These are phyloP conservation scores for Tachina grossa DNA, from an alignment of 2,888 invertebrate genomes.

Conservation along the genomic window DNA sequence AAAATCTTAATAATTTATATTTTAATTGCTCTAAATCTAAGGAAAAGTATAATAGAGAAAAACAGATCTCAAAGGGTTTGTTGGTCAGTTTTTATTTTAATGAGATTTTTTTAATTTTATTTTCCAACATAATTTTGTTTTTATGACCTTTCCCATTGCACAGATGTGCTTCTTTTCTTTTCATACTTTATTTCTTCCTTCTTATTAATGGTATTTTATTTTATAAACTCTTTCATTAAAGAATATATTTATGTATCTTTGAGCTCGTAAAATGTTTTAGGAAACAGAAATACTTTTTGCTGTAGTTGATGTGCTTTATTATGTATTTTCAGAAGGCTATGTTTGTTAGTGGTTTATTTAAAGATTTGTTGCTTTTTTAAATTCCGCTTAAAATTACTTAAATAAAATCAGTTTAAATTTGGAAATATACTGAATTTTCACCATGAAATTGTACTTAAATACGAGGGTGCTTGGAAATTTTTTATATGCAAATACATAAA, in stretches of 20 bases:
- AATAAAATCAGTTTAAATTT: conserved; percentile 19
- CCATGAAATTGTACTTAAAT: too few relatives aligned
- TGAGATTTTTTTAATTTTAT: conserved; percentile 11
- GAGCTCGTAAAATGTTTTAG: conserved; percentile 51
- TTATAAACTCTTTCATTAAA: conserved; percentile 43
- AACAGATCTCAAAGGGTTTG: conserved; percentile 34
- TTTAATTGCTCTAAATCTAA: conserved; percentile 40
- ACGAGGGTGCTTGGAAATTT: too few relatives aligned
- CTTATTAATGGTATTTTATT: neutral
- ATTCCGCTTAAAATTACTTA: conserved; percentile 25
- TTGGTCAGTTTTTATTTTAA: conserved; percentile 37
- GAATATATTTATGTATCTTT: conserved; percentile 31
- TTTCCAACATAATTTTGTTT: conserved; percentile 23
- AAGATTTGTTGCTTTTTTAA: conserved; percentile 28
- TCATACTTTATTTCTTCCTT: too few relatives aligned
- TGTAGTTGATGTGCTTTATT: too few relatives aligned
- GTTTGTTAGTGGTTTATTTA: neutral
- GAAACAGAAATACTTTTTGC: neutral
- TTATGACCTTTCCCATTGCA: conserved; percentile 26
- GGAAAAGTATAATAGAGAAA: neutral
- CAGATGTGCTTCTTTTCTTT: conserved; percentile 16
- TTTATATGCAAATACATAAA: too few relatives aligned
- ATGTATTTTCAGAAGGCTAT: too few relatives aligned
- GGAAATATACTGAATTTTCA: too few relatives aligned
- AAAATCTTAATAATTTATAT: conserved; percentile 52